phyloP scores from a whole-genome alignment of 2,797 vertebrate genomes.

The Enteromius thamalakanensis region DNA sequence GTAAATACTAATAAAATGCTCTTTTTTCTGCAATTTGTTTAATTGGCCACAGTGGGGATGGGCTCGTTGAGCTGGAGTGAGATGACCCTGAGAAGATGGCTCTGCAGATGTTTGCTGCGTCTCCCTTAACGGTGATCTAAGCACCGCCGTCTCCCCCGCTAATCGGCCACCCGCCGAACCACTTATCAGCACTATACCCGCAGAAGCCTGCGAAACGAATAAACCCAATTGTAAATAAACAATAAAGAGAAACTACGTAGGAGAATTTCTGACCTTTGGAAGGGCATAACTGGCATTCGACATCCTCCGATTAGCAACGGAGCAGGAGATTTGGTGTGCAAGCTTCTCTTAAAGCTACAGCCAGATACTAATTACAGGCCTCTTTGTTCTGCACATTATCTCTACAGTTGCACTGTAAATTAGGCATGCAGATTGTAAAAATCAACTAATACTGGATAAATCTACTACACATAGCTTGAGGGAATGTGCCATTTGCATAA shows the following conservation, averaged over 20 bases:
- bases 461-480: conserved; percentile 68
- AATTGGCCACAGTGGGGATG: conserved; percentile 91
- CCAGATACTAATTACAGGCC: conserved; percentile 76
- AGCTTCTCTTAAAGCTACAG: conserved; percentile 63
- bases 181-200: conserved; percentile 26
- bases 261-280: conserved; percentile 37
- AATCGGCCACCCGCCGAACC: conserved; percentile 30
- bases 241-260: conserved; percentile 10
- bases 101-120: conserved; percentile 72
- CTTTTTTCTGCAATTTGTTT: conserved; percentile 90
- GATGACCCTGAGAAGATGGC: conserved; percentile 61
- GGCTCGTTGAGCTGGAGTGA: conserved; percentile 65
- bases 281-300: not conserved
- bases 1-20: conserved; percentile 95
- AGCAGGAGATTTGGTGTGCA: conserved; percentile 41
- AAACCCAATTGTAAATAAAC: not conserved
- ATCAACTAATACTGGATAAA: conserved; percentile 76
- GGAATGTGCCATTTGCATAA: conserved; percentile 64
- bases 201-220: conserved; percentile 34
- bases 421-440: conserved; percentile 75
- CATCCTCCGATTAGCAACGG: conserved; percentile 38
- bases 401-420: conserved; percentile 79
- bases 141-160: conserved; percentile 26
- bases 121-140: conserved; percentile 57
- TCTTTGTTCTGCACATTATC: conserved; percentile 78